Evolutionary conservation across 2,113 vertebrate species (phyloP), one percentile per base, ranked within the genome.

Genomic region (Siniperca chuatsi): DNA sequence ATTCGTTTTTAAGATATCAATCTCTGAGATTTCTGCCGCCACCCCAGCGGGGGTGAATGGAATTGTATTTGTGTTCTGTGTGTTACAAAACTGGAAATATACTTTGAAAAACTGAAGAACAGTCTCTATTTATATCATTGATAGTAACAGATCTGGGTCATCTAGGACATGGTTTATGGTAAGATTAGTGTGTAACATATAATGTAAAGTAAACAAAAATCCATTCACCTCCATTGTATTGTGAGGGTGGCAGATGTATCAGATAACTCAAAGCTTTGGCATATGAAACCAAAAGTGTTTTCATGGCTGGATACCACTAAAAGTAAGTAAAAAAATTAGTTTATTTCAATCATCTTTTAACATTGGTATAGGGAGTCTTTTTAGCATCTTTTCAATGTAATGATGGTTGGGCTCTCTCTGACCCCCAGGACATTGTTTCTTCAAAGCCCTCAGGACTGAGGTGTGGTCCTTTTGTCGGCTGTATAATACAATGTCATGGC

Each of bases 401-500:
- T 40, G 60, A 61, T 33, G 29, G 21, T 16, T 23, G 81, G 50
- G 58, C 75, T 85, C 44, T 48, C 23, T 29, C 4, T 79, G 77
- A 86, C 50, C 65, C 33, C 40, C 9, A 23, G 60, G 40, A 54
- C 75, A 58, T 86, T 85, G 64, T 86, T 64, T 58, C 54, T 46
- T 35, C 29, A 76, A 84, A 84, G 46, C 66, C 58, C 25, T 48
- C 67, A 33, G 76, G 71, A 46, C 57, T 48, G 52, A 65, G 70
- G 65, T 77, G 46, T 72, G 61, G 65, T 25, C 16, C 58, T 78
- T 83, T 86, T 79, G 0, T 87, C 12, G 4, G 25, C 67, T 29
- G 35, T 70, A 84, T 75, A 82, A 79, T 54, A 46, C 64, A 10
- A 23, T 74, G 54, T 84, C 83, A 66, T 4, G 60, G 81, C 68